These are phyloP conservation scores for Galerucella calmariensis DNA, from an alignment of 2,888 invertebrate genomes.

Conservation along the genomic window DNA sequence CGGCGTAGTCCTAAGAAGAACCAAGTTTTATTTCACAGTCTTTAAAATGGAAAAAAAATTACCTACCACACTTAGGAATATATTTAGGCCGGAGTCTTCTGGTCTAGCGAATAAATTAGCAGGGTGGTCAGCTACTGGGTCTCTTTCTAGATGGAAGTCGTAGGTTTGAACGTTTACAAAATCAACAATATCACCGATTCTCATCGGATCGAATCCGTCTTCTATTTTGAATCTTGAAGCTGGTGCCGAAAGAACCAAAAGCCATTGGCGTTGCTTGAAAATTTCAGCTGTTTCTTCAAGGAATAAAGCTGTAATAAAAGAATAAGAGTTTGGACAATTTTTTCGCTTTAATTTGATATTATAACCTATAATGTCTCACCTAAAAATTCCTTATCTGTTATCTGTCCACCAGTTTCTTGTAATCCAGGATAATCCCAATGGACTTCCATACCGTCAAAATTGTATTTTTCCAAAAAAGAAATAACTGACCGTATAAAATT, in stretches of 20 bases:
- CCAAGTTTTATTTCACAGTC: background rate
- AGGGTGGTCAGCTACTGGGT: constrained; percentile 66
- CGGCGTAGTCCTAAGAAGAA: constrained; percentile 71
- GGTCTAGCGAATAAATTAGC: constrained; percentile 66
- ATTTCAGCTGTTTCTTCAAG: constrained; percentile 73
- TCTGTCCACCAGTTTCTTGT: constrained; percentile 63
- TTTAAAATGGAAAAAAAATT: too few relatives aligned
- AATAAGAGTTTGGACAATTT: background rate
- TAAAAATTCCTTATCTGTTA: constrained; percentile 65
- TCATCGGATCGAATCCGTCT: constrained; percentile 73
- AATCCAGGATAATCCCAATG: constrained; percentile 81
- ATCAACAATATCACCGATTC: constrained; percentile 72
- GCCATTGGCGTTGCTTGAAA: constrained; percentile 63
- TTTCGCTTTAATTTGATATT: background rate
- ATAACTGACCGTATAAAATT: constrained; percentile 75
- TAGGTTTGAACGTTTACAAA: constrained; percentile 78
- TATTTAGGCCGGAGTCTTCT: constrained; percentile 67
- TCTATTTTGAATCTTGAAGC: constrained; percentile 72
- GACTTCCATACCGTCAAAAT: constrained; percentile 85
- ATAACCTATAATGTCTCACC: background rate
- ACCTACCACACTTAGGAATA: constrained; percentile 68
- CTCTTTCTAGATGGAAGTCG: constrained; percentile 67
- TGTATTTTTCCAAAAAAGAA: constrained; percentile 73
- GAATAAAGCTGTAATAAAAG: constrained; percentile 40
- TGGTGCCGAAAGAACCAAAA: constrained; percentile 69